A percentile compares a stretch with the other conserved stretches of the same genome.
phyloP scores from a whole-genome alignment of 2,797 vertebrate species.

The Ctenochaetus hawaiiensis region DNA sequence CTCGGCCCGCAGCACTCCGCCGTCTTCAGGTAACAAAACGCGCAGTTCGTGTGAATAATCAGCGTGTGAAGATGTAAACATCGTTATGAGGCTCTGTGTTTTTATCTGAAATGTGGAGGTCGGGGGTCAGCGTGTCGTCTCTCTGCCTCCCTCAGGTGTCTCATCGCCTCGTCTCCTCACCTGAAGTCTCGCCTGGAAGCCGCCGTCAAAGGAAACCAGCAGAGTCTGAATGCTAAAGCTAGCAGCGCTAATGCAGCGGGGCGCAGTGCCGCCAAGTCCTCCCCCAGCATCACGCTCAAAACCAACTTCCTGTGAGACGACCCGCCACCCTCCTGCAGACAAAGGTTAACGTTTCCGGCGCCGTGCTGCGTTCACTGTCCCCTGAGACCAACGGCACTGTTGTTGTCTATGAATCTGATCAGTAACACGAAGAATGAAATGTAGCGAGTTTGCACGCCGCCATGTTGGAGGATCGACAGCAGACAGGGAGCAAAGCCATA shows the following conservation, averaged over 20 bases:
- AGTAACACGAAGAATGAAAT: background rate
- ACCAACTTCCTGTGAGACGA: slow-evolving; percentile 83
- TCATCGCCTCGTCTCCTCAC: slow-evolving; percentile 89
- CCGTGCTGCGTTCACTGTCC: slow-evolving; percentile 16
- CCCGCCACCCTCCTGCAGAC: background rate
- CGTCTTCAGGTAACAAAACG: slow-evolving; percentile 82
- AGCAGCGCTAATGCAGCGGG: slow-evolving; percentile 56
- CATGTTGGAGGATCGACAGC: background rate
- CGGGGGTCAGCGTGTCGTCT: no score
- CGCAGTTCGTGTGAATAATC: background rate
- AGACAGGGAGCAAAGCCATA: background rate
- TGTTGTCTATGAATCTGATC: background rate
- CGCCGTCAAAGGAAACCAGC: slow-evolving; percentile 92
- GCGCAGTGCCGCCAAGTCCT: slow-evolving; percentile 82
- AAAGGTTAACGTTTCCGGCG: background rate
- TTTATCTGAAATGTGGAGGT: background rate
- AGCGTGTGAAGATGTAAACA: no score
- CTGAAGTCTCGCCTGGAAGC: slow-evolving; percentile 92
- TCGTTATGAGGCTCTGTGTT: no score
- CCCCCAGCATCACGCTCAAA: slow-evolving; percentile 93
- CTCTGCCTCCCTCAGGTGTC: slow-evolving; percentile 64
- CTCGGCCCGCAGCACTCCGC: slow-evolving; percentile 89
- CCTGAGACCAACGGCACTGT: background rate
- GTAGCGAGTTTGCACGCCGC: background rate
- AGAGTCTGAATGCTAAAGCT: slow-evolving; percentile 86